phyloP scores from a whole-genome alignment of 2,888 invertebrate genomes.

The Chloroclystis v-ata region DNA sequence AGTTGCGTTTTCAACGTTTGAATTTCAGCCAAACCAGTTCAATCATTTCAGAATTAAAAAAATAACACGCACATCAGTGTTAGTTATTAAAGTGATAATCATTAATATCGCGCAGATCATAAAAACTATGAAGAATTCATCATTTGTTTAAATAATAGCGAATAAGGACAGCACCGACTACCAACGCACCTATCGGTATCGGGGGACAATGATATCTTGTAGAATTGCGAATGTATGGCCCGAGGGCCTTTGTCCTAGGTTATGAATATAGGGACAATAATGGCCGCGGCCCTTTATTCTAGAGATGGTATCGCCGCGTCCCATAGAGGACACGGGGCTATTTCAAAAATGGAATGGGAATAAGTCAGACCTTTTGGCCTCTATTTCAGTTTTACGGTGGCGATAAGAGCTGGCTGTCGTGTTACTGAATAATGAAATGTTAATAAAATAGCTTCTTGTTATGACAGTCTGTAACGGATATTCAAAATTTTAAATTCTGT shows the following conservation, averaged over 20 bases:
- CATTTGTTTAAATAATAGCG: not conserved
- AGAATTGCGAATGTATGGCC: slow-evolving; percentile 14
- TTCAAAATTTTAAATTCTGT: no score
- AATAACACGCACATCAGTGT: no score
- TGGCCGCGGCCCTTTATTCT: slow-evolving; percentile 13
- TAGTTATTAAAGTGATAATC: no score
- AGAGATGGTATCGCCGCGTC: slow-evolving; percentile 15
- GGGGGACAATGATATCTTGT: slow-evolving; percentile 27
- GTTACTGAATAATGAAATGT: not conserved
- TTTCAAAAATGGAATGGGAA: slow-evolving; percentile 14
- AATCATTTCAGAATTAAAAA: no score
- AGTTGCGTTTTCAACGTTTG: no score
- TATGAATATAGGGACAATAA: slow-evolving; percentile 27
- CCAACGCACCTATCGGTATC: slow-evolving; percentile 12
- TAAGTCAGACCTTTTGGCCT: slow-evolving; percentile 6
- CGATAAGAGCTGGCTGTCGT: slow-evolving; percentile 1
- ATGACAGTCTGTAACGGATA: no score
- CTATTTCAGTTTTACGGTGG: slow-evolving; percentile 9
- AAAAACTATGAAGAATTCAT: no score
- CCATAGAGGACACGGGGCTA: slow-evolving; percentile 9
- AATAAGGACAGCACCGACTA: not conserved
- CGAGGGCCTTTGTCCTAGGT: slow-evolving; percentile 14
- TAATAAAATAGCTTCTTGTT: no score
- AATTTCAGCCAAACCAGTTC: no score
- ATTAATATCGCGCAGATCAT: no score